Evolutionary conservation across 2,888 invertebrate species (phyloP).

Genomic region (Atherix ibis): DNA sequence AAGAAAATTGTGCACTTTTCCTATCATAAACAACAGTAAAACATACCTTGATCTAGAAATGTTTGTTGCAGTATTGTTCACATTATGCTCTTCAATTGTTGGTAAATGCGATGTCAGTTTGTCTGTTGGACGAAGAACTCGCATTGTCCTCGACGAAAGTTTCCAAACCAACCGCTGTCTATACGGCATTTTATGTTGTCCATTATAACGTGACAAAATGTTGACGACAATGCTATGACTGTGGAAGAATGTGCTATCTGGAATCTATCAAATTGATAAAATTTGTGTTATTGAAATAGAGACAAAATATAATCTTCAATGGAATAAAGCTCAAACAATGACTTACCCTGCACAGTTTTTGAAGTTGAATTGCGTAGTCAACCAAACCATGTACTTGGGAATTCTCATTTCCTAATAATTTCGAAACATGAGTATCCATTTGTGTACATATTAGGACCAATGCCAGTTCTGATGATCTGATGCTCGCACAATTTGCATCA

Average conservation of each 20-base stretch:
- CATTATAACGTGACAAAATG: conserved; percentile 56
- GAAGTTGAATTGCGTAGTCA: conserved; percentile 55
- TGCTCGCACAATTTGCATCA: conserved; percentile 57
- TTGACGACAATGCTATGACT: conserved; percentile 46
- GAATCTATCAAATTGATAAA: conserved; percentile 38
- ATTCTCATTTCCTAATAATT: conserved; percentile 29
- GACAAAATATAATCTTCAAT: background rate
- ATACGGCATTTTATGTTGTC: conserved; percentile 47
- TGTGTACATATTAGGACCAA: conserved; percentile 60
- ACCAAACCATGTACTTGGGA: conserved; percentile 45
- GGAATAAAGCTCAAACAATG: too few species aligned
- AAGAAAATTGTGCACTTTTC: background rate
- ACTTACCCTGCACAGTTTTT: conserved; percentile 53
- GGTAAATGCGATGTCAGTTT: conserved; percentile 54
- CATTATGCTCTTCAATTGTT: conserved; percentile 53
- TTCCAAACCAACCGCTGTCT: conserved; percentile 63
- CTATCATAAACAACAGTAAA: conserved; percentile 2
- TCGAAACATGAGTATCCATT: conserved; percentile 37
- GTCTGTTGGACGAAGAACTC: conserved; percentile 57
- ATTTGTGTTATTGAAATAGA: too few species aligned
- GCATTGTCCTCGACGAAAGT: conserved; percentile 51
- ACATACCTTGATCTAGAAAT: conserved; percentile 28
- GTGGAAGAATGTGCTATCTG: conserved; percentile 44
- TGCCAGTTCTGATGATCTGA: conserved; percentile 58
- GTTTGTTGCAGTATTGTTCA: conserved; percentile 22